Evolutionary conservation across 2,113 vertebrate genomes (phyloP).

Genomic region (Ctenodactylus gundi): DNA sequence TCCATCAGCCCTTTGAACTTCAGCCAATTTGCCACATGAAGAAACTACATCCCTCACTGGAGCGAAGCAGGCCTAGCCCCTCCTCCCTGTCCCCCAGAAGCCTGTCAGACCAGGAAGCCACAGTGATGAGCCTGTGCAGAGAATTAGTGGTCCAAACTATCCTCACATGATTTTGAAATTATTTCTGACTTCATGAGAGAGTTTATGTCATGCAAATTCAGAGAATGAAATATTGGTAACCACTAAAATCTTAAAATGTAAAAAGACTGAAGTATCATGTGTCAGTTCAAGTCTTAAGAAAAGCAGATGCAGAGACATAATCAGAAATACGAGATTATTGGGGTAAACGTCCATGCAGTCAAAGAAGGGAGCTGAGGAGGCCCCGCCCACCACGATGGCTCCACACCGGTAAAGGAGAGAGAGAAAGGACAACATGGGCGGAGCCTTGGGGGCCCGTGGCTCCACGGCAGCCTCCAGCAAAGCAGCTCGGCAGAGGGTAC

Average conservation of each 20-base stretch:
- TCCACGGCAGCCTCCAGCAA: neutral
- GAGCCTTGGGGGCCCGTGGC: rapidly evolving
- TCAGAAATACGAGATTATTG: neutral
- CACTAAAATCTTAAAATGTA: slow-evolving; percentile 30
- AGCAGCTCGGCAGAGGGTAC: neutral
- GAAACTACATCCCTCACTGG: neutral
- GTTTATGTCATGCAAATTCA: neutral
- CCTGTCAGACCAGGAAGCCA: neutral
- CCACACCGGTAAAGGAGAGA: neutral
- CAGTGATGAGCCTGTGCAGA: neutral
- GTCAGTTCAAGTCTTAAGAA: neutral
- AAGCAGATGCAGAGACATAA: slow-evolving; percentile 47
- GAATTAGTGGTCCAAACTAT: neutral
- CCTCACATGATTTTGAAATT: neutral
- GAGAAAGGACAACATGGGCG: neutral
- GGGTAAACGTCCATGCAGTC: neutral
- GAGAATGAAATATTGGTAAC: slow-evolving; percentile 16
- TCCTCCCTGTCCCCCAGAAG: neutral
- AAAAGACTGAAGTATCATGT: slow-evolving; percentile 36
- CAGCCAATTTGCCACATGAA: slow-evolving; percentile 33
- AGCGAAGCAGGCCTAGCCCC: neutral
- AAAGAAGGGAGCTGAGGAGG: neutral
- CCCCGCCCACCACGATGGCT: neutral
- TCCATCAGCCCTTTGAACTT: slow-evolving; percentile 41
- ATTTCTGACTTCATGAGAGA: slow-evolving; percentile 4